Base-by-base conservation (phyloP, 2,888 invertebrate genomes). In the Dicranocentrus wangi region DNA sequence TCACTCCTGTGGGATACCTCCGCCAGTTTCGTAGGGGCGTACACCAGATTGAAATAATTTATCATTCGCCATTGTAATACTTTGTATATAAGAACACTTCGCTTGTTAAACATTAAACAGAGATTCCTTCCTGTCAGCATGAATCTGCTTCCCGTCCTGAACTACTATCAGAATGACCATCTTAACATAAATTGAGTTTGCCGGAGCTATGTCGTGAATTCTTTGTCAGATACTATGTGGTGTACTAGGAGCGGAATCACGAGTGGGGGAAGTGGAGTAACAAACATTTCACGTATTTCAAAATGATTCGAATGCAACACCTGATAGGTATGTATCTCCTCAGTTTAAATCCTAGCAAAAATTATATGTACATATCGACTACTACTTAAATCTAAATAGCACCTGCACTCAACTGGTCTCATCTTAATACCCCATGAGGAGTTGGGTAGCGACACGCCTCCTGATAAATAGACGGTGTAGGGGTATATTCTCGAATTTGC, bases 111-210 rank as follows among this genome's bases (percentile, higher is more conserved):
- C 61, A 77, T 77, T 47, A 25, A 10, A 17, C 15, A 28, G 47
- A 69, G 39, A 77, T 77, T 69, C 61, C 69, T 77, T 77, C 69
- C 77, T 77, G 77, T 77, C 77, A 77, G 68, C 77, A 25, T 69
- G 77, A 60, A 42, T 21, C 32, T 43, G 19, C 13, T 32, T 42
- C 47, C 7, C 51, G n/a, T 60, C 28, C 28, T 42, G 47, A 42
- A 23, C 47, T 77, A n/a, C n/a, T 77, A 75, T 75, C 75, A 43
- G 47, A 42, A 75, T 75, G 75, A 68, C 66, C 75, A 75, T 75
- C 75, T 66, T 66, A 61, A 71, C 60, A 42, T 39, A 39, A 32
- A 32, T 47, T 43, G 42, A 1, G 15, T 28, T 10, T 28, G 28
- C 7, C n/a, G n/a, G n/a, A 8, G 43, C 23, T 69, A 28, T 28